phyloP scores from a whole-genome alignment of 2,888 invertebrate species.

The Lissocephala sabroskyi region DNA sequence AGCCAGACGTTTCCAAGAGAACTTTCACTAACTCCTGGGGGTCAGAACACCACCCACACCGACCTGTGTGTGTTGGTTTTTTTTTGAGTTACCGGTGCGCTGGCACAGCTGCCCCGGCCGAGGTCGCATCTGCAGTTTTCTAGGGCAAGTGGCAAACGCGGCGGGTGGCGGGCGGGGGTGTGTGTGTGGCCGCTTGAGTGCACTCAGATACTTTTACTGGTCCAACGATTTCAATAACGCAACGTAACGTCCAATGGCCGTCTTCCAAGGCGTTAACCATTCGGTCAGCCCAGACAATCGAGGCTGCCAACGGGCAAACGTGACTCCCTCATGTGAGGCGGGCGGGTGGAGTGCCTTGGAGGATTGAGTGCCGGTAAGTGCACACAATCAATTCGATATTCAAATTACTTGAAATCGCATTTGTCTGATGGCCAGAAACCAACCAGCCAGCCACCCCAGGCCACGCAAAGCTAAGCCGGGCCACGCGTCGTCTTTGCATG shows the following conservation, averaged over 20 bases:
- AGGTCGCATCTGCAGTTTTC: constrained; percentile 4
- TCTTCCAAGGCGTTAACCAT: constrained; percentile 22
- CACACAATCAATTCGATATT: constrained; percentile 61
- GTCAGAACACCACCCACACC: no score
- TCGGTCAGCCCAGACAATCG: constrained; percentile 57
- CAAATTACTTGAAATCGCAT: constrained; percentile 60
- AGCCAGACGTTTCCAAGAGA: no score
- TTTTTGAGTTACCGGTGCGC: constrained; percentile 22
- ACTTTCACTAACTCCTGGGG: no score
- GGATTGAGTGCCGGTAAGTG: constrained; percentile 39
- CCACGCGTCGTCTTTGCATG: no score
- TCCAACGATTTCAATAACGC: constrained; percentile 52
- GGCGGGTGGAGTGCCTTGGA: constrained; percentile 2
- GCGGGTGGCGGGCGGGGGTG: constrained; percentile 2
- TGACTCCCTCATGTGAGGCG: constrained; percentile 31
- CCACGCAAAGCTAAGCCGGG: constrained; percentile 6
- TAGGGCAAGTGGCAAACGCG: no score
- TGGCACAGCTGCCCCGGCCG: background rate
- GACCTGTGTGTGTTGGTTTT: no score
- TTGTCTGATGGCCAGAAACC: constrained; percentile 28
- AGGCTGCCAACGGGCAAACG: constrained; percentile 44
- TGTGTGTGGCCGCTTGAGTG: constrained; percentile 35
- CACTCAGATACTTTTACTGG: constrained; percentile 54
- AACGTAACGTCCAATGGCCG: constrained; percentile 22
- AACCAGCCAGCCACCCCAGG: constrained; percentile 28